Base-by-base conservation (phyloP, 2,888 invertebrate species). In the Strigamia maritima region DNA sequence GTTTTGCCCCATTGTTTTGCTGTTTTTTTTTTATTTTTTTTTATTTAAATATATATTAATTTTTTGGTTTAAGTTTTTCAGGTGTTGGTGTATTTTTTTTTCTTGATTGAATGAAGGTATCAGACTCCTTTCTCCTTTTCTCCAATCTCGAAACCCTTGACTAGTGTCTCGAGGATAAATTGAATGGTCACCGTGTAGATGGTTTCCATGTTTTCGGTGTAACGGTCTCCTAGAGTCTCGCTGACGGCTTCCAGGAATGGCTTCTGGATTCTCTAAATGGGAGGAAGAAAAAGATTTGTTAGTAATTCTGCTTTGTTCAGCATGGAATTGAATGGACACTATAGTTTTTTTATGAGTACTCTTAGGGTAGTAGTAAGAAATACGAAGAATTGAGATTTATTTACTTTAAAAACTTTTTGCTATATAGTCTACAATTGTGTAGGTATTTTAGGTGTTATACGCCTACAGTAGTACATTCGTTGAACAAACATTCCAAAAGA, bases 131-230 rank as follows among this genome's bases (percentile, higher is more conserved):
- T 60, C 19, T 75, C 75, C 12, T 75, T 80, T 22, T 70, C 82
- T n/a, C 82, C 83, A 78, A 84, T 83, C 65, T 93, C 91, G 86
- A 90, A 94, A 12, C 95, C 95, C 82, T 90, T 91, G 78, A 93
- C 90, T 81, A 95, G 87, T 81, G 94, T 94, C 85, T 93, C 92
- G 83, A 96, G 90, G 83, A 96, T 94, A 85, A 95, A 93, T 85
- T 91, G 91, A 84, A 95, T 95, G 79, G 94, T 93, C 82, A 93
- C 89, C 86, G 92, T 92, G 89, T 96, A 96, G 84, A 95, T 94
- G 83, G 90, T 91, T 85, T 94, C 94, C 82, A 96, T 93, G 87
- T 95, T 94, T 78, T 93, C 92, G 12, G 95, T 94, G 87, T 94
- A 95, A 81, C 95, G 90, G 82, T 95, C 95, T 3, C 93, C 94